Conservation (phyloP, 2,888 invertebrate genomes). For the Andricus quercusramuli region DNA sequence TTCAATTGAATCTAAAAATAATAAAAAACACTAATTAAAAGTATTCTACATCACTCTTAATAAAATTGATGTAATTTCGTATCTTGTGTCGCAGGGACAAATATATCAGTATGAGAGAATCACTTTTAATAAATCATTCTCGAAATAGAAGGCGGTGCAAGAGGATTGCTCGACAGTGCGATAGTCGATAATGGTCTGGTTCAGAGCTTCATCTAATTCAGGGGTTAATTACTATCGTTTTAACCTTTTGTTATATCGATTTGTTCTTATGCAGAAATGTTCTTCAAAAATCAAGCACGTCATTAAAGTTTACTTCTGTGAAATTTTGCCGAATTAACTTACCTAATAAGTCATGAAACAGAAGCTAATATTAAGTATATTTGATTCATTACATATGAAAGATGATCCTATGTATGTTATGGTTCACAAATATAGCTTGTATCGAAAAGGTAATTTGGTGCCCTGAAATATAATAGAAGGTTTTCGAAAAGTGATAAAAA, state of each 20-base stretch:
- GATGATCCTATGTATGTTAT: not conserved
- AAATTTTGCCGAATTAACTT: not conserved
- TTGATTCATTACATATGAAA: not conserved
- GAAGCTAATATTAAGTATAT: too few relatives aligned
- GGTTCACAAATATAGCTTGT: not conserved
- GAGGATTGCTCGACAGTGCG: slow-evolving; percentile 57
- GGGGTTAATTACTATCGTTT: slow-evolving; percentile 73
- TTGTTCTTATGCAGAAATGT: slow-evolving; percentile 7
- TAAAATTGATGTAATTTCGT: too few relatives aligned
- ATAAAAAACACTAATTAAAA: not conserved
- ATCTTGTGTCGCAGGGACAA: not conserved
- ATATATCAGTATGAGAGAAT: slow-evolving; percentile 47
- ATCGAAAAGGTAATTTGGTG: not conserved
- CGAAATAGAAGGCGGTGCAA: slow-evolving; percentile 66
- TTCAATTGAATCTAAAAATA: not conserved
- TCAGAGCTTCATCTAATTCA: slow-evolving; percentile 66
- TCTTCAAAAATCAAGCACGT: not conserved
- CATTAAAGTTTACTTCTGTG: not conserved
- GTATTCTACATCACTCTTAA: too few relatives aligned
- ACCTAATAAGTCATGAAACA: not conserved
- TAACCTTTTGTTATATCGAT: slow-evolving; percentile 63
- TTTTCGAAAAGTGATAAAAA: slow-evolving; percentile 17
- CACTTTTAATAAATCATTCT: slow-evolving; percentile 70
- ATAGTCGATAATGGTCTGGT: slow-evolving; percentile 72
- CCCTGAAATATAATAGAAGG: not conserved